Percentiles rank a stretch among this genome's conserved stretches.
Evolutionary conservation across 2,797 vertebrate genomes (phyloP).

Genomic region (Scolopax bukidnonensis): DNA sequence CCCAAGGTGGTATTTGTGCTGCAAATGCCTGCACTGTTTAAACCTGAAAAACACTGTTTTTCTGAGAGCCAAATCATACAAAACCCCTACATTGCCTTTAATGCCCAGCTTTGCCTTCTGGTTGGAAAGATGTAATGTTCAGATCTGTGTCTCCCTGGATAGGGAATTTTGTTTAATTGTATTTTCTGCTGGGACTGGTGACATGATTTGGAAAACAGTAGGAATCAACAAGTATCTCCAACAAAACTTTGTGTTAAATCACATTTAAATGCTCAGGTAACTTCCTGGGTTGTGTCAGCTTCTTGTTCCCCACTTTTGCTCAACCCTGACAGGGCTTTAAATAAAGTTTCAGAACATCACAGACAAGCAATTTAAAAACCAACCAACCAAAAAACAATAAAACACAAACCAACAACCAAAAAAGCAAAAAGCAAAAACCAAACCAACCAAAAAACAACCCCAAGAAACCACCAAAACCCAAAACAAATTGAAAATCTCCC

Average conservation of each 20-base stretch:
- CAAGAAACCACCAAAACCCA: too few species aligned
- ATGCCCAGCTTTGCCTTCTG: background rate
- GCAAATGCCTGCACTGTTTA: background rate
- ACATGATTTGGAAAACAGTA: background rate
- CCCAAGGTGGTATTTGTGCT: background rate
- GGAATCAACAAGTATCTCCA: background rate
- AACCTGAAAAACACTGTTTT: background rate
- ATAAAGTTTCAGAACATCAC: background rate
- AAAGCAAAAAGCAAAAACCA: background rate
- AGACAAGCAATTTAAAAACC: background rate
- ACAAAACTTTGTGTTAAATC: background rate
- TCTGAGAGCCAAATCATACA: background rate
- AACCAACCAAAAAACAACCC: too few species aligned
- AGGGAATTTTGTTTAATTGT: background rate
- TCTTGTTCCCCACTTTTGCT: background rate
- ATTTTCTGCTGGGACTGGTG: background rate
- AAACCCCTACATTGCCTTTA: background rate
- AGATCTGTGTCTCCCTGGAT: background rate
- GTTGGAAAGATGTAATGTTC: background rate
- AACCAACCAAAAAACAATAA: background rate
- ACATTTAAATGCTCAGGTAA: background rate
- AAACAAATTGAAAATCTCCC: background rate
- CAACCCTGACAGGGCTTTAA: background rate
- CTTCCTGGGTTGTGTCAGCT: rapidly evolving
- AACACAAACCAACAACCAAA: background rate